These are phyloP conservation scores for Leptinotarsa defecta DNA, from an alignment of 1,140 invertebrate genomes.

Conservation along the genomic window DNA sequence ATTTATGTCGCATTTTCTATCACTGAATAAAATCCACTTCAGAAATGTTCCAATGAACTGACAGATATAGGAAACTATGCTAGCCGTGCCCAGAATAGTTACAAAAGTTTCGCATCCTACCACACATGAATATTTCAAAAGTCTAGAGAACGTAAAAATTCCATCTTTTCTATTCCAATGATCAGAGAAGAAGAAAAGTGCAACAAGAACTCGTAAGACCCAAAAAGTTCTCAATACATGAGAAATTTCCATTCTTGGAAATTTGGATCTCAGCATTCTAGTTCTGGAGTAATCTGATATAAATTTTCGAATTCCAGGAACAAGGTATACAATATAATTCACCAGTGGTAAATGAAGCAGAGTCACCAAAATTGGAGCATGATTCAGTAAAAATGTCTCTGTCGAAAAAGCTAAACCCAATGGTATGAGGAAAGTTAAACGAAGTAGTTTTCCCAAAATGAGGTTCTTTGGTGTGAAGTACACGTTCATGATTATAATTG, in stretches of 20 bases:
- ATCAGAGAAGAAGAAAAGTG: constrained; percentile 58
- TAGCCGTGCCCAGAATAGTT: constrained; percentile 88
- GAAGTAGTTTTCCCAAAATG: constrained; percentile 67
- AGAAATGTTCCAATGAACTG: constrained; percentile 88
- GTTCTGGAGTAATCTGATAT: constrained; percentile 82
- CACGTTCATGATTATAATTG: constrained; percentile 71
- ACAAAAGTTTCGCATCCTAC: constrained; percentile 90
- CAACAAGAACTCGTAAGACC: constrained; percentile 72
- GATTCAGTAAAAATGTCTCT: constrained; percentile 64
- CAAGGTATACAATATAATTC: constrained; percentile 73
- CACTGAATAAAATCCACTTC: constrained; percentile 81
- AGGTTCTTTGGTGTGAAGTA: constrained; percentile 69
- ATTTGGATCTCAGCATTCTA: constrained; percentile 82
- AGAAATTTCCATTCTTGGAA: constrained; percentile 84
- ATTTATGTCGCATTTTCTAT: constrained; percentile 85
- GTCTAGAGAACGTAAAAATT: constrained; percentile 46
- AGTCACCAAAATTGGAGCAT: constrained; percentile 71
- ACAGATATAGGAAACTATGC: constrained; percentile 84
- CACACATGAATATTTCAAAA: constrained; percentile 70
- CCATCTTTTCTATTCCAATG: constrained; percentile 48
- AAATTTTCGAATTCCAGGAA: constrained; percentile 69
- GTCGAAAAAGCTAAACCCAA: constrained; percentile 72
- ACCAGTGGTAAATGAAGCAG: constrained; percentile 72
- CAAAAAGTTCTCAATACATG: constrained; percentile 86
- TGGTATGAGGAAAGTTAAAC: constrained; percentile 72